Percentiles rank a stretch among this genome's conserved stretches.
Conservation (phyloP, 2,797 vertebrate genomes). For the Holocentrus rufus region DNA sequence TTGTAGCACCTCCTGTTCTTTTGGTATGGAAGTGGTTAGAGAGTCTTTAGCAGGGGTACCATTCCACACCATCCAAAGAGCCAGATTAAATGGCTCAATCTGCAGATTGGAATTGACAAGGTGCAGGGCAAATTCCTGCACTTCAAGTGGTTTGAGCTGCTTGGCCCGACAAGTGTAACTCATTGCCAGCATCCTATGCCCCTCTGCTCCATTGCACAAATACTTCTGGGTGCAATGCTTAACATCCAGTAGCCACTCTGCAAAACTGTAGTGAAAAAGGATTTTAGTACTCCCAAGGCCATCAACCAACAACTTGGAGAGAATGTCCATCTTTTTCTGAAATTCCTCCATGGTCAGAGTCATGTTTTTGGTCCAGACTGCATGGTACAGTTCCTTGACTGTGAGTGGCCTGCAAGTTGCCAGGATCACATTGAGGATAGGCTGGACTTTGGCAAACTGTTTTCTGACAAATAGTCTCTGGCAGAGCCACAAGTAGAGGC, state of each 20-base stretch:
- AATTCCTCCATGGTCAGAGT: constrained; percentile 93
- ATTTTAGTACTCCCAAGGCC: constrained; percentile 93
- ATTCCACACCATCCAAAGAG: constrained; percentile 99
- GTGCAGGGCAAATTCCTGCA: constrained; percentile 96
- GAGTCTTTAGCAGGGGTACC: constrained; percentile 96
- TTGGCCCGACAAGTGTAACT: constrained; percentile 95
- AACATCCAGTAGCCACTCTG: constrained; percentile 98
- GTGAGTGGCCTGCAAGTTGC: constrained; percentile 94
- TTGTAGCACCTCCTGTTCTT: constrained; percentile 97
- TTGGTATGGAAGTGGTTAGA: constrained; percentile 92
- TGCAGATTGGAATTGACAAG: constrained; percentile 95
- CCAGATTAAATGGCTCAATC: constrained; percentile 91
- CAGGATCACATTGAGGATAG: constrained; percentile 96
- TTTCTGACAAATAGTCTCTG: constrained; percentile 98
- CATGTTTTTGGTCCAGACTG: constrained; percentile 98
- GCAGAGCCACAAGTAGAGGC: constrained; percentile 98
- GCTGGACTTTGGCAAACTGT: constrained; percentile 98
- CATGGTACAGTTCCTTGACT: constrained; percentile 91
- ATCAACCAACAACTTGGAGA: constrained; percentile 94
- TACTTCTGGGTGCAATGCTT: constrained; percentile 99
- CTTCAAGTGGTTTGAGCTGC: constrained; percentile 90
- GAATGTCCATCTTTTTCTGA: constrained; percentile 97
- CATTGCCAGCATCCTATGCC: constrained; percentile 98
- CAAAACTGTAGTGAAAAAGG: constrained; percentile 98
- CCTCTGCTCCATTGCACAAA: constrained; percentile 95